Percentiles rank a stretch among this genome's conserved stretches.
These are phyloP conservation scores for Aspidoscelis tigris DNA, from an alignment of 2,113 vertebrate species.

Conservation along the genomic window DNA sequence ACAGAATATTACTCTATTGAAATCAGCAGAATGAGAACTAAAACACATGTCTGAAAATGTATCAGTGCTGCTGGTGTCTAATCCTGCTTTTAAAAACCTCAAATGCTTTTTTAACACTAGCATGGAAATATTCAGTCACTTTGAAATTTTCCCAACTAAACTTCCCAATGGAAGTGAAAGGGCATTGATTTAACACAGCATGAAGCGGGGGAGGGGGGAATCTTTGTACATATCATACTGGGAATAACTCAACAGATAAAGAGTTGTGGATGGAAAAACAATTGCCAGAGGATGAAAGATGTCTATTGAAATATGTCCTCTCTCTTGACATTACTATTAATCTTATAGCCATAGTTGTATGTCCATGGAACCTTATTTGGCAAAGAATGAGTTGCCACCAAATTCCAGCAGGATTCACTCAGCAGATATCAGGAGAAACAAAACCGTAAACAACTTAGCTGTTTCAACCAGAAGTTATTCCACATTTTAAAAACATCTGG, in stretches of 20 bases:
- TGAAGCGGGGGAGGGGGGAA: conserved; percentile 30
- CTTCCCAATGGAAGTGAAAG: conserved; percentile 6
- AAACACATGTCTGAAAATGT: not conserved
- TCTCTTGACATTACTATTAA: not conserved
- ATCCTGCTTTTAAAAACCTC: not conserved
- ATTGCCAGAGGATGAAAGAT: conserved; percentile 17
- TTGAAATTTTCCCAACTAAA: conserved; percentile 14
- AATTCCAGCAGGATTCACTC: not conserved
- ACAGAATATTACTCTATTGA: not conserved
- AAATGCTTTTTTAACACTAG: not conserved
- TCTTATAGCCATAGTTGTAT: rapidly evolving
- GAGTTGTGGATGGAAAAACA: not conserved
- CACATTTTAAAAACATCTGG: not conserved
- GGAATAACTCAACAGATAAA: conserved; percentile 39
- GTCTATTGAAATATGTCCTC: conserved; percentile 5
- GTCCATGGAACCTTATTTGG: not conserved
- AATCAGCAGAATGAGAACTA: not conserved
- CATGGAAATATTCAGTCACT: not conserved
- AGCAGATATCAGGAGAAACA: conserved; percentile 6
- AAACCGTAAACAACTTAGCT: not conserved
- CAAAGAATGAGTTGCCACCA: not conserved
- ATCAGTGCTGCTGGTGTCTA: rapidly evolving
- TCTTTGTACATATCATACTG: conserved; percentile 16
- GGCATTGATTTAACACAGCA: conserved; percentile 14
- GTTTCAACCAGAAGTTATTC: conserved; percentile 5